Conservation (phyloP, 1,140 invertebrate species). For the Eueides isabella region DNA sequence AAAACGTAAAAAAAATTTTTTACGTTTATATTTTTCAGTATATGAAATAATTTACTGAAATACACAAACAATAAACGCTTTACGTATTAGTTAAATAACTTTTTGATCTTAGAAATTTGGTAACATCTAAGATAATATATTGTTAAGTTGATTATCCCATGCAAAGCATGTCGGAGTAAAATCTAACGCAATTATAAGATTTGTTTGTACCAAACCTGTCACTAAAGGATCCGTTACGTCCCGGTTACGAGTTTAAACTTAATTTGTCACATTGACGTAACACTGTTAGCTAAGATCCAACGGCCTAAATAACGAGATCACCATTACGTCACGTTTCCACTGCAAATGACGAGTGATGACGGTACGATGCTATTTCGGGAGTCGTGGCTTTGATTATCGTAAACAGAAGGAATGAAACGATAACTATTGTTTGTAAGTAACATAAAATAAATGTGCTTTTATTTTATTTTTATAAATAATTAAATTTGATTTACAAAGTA, state of each 20-base stretch:
- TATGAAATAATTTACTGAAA: no score
- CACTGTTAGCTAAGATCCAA: conserved; percentile 39
- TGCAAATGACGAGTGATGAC: neutral
- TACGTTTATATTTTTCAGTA: no score
- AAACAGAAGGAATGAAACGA: neutral
- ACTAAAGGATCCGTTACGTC: conserved; percentile 34
- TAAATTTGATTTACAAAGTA: no score
- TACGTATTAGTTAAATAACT: no score
- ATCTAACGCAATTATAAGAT: conserved; percentile 34
- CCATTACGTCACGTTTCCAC: conserved; percentile 34
- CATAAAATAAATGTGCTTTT: no score
- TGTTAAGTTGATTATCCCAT: conserved; percentile 11
- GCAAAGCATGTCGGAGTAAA: conserved; percentile 12
- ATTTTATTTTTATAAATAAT: no score
- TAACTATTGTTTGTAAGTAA: no score
- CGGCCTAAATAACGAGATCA: conserved; percentile 53
- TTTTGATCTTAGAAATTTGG: no score
- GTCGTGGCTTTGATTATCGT: neutral
- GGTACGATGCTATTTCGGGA: neutral
- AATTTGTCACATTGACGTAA: conserved; percentile 46
- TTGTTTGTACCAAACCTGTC: conserved; percentile 35
- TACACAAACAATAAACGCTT: no score
- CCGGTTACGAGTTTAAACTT: conserved; percentile 41
- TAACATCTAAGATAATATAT: neutral
- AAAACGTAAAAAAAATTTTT: no score